Evolutionary conservation across 2,797 vertebrate species (phyloP).

Genomic region (Sebastes kiyomatsui): DNA sequence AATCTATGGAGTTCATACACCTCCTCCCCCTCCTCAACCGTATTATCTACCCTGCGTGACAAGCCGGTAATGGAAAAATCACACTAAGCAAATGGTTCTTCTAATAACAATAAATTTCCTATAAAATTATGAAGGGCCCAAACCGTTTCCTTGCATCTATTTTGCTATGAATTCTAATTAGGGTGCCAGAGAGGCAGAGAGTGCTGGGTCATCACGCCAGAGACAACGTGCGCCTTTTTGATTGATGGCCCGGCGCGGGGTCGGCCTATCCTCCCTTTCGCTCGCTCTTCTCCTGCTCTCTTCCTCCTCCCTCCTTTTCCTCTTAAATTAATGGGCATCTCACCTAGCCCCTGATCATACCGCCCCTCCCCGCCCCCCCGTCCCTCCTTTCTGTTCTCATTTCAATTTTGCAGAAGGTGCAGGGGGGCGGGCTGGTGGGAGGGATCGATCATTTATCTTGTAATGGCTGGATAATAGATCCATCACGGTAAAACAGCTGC

Average conservation of each 20-base stretch:
- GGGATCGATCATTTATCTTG: constrained; percentile 99
- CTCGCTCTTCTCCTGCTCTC: constrained; percentile 79
- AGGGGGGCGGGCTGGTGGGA: constrained; percentile 85
- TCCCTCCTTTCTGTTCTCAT: constrained; percentile 84
- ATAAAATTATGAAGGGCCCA: constrained; percentile 99
- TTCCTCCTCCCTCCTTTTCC: constrained; percentile 64
- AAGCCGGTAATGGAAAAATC: constrained; percentile 99
- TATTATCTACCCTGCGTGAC: constrained; percentile 97
- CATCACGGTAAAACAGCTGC: constrained; percentile 98
- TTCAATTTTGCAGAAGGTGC: constrained; percentile 91
- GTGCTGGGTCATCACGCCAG: constrained; percentile 98
- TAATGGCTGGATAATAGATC: constrained; percentile 99
- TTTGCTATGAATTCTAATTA: constrained; percentile 99
- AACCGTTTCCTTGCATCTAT: constrained; percentile 97
- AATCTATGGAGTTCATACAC: constrained; percentile 92
- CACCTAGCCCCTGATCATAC: constrained; percentile 94
- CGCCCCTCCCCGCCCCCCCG: constrained; percentile 64
- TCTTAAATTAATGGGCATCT: constrained; percentile 93
- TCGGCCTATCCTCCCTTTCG: constrained; percentile 86
- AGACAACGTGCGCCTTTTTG: constrained; percentile 83
- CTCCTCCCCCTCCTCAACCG: constrained; percentile 75
- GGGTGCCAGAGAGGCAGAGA: constrained; percentile 87
- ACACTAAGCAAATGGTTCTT: constrained; percentile 99
- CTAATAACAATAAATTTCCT: constrained; percentile 99
- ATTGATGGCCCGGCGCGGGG: constrained; percentile 91